Evolutionary conservation across 1,140 invertebrate genomes (phyloP).

Genomic region (Yoshiicerus persimilis): DNA sequence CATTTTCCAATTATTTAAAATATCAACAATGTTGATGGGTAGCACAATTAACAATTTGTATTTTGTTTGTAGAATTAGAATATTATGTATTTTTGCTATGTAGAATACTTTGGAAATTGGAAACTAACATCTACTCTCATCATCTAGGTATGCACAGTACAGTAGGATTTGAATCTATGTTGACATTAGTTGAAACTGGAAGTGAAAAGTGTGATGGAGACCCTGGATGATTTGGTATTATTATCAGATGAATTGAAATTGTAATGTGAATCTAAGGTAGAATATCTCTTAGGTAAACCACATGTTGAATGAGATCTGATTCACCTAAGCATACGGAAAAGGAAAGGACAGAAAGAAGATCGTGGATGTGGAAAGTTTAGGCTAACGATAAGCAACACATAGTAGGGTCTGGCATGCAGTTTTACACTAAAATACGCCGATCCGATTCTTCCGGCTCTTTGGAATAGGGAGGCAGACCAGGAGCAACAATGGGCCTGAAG

Average conservation of each 20-base stretch:
- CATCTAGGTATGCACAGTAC: no score
- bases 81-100: no score
- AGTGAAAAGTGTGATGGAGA: no score
- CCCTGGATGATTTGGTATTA: background rate
- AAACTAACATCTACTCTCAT: no score
- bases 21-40: no score
- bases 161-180: no score
- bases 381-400: background rate
- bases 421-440: background rate
- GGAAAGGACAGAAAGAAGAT: slow-evolving; percentile 18
- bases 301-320: slow-evolving; percentile 37
- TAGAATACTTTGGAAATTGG: no score
- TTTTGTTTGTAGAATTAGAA: no score
- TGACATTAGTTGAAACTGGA: no score
- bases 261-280: background rate
- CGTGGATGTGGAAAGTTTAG: background rate
- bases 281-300: slow-evolving; percentile 21
- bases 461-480: background rate
- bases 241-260: background rate
- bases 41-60: no score
- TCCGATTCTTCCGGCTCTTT: background rate
- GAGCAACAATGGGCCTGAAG: background rate
- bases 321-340: background rate
- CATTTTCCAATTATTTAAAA: no score
- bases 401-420: background rate